Conservation (phyloP, 2,797 vertebrate species). For the Macrochelys suwanniensis region DNA sequence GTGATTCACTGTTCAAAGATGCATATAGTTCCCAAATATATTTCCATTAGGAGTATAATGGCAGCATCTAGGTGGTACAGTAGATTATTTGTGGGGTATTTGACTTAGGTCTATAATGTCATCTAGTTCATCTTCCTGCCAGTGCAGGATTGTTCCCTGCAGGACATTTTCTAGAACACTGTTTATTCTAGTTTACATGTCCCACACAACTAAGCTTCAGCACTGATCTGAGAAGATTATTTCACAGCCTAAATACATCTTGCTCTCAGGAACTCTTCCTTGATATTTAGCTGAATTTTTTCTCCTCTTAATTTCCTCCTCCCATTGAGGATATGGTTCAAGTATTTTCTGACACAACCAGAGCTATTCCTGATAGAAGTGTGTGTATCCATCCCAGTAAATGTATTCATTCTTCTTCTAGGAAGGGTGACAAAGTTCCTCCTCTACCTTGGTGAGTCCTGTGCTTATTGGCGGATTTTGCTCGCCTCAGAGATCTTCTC, state of each 20-base stretch:
- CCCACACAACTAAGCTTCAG: background rate
- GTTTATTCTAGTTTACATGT: background rate
- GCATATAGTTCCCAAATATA: background rate
- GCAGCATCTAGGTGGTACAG: background rate
- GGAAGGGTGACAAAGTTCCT: no score
- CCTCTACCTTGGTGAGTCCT: no score
- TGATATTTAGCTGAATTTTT: background rate
- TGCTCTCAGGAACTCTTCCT: background rate
- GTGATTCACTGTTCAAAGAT: background rate
- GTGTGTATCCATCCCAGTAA: background rate
- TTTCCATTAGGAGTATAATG: background rate
- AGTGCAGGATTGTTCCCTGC: background rate
- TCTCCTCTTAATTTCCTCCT: background rate
- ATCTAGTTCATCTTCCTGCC: background rate
- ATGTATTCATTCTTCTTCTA: background rate
- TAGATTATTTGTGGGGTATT: background rate
- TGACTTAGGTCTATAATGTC: background rate
- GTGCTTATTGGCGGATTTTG: no score
- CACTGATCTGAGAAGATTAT: background rate
- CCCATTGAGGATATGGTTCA: fast-evolving
- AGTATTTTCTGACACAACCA: background rate
- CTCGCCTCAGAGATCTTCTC: no score
- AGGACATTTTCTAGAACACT: background rate
- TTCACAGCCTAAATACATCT: background rate
- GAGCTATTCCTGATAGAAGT: background rate